These are phyloP conservation scores for Bucco capensis DNA, from an alignment of 2,113 vertebrate species.

Conservation along the genomic window DNA sequence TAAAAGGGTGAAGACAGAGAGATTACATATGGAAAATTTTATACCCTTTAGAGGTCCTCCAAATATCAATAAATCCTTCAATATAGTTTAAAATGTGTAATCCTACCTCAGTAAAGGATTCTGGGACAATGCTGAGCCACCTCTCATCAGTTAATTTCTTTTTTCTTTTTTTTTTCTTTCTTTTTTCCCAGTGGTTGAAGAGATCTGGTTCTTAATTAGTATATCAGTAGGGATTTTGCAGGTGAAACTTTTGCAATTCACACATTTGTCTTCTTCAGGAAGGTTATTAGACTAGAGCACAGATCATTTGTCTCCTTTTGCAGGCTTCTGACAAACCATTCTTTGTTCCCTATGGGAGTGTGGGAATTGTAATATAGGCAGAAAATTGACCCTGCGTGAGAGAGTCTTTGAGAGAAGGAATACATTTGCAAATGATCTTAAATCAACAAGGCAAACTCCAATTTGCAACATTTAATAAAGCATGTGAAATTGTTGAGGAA, in stretches of 20 bases:
- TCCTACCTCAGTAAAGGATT: neutral
- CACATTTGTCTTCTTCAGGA: slow-evolving; percentile 53
- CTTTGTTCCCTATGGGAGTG: neutral
- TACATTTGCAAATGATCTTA: neutral
- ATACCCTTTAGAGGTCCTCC: neutral
- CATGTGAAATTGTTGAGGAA: neutral
- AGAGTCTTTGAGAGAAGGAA: neutral
- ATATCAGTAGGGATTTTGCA: slow-evolving; percentile 47
- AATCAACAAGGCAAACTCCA: neutral
- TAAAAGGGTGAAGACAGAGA: neutral
- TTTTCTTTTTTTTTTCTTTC: neutral
- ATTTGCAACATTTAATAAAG: neutral
- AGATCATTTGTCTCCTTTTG: slow-evolving; percentile 60
- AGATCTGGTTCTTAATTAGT: slow-evolving; percentile 46
- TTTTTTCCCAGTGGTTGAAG: neutral
- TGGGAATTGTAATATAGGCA: slow-evolving; percentile 34
- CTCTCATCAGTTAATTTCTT: neutral
- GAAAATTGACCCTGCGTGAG: slow-evolving; percentile 9
- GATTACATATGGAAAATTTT: neutral
- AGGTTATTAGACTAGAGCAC: slow-evolving; percentile 52
- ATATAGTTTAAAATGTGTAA: neutral
- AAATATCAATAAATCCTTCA: neutral
- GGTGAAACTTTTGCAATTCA: slow-evolving; percentile 60
- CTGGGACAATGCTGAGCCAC: neutral
- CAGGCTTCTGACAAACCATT: neutral